Percentiles rank a stretch among this genome's conserved stretches.
Conservation (phyloP, 2,888 invertebrate genomes). For the Masnerella sp. region DNA sequence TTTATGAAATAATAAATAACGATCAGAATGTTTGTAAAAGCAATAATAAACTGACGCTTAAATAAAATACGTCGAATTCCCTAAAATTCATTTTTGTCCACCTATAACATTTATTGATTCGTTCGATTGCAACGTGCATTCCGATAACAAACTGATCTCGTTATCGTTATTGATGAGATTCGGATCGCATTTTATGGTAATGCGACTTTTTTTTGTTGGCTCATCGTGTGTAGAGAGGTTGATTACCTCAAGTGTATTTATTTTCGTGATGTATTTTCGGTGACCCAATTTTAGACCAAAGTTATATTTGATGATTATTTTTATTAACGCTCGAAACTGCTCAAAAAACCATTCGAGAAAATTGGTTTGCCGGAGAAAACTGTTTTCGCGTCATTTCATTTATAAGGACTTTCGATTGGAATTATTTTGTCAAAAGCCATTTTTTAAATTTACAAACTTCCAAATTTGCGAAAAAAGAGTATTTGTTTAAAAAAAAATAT, state of each 20-base stretch:
- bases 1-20: constrained; percentile 12
- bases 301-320: constrained; percentile 26
- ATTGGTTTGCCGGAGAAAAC: constrained; percentile 10
- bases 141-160: constrained; percentile 51
- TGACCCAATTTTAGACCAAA: constrained; percentile 15
- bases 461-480: too few relatives aligned
- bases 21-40: constrained; percentile 31
- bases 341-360: constrained; percentile 15
- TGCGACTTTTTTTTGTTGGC: constrained; percentile 8
- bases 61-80: constrained; percentile 45
- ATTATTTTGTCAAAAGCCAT: neutral
- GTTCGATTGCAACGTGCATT: constrained; percentile 40
- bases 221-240: constrained; percentile 21
- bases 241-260: constrained; percentile 27
- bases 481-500: too few relatives aligned
- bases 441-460: constrained; percentile 7
- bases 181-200: constrained; percentile 51
- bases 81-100: constrained; percentile 45
- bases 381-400: neutral
- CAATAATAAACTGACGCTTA: constrained; percentile 31
- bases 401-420: neutral
- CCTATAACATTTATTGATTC: constrained; percentile 44
- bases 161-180: constrained; percentile 55
- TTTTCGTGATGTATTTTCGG: constrained; percentile 22
- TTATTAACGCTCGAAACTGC: constrained; percentile 20